Evolutionary conservation across 2,888 invertebrate species (phyloP).

Genomic region (Xylota sylvarum): DNA sequence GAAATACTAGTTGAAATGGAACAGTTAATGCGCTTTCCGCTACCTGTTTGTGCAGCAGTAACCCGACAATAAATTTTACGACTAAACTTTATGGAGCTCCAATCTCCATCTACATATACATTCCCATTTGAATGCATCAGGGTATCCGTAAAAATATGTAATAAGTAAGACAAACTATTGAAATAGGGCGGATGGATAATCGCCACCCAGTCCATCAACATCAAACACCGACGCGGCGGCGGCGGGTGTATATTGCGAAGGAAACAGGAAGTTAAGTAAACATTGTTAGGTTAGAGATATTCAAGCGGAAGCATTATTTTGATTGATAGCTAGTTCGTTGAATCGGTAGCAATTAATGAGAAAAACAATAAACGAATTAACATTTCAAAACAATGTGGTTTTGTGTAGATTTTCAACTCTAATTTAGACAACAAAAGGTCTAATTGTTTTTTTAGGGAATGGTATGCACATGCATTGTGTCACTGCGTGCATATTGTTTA

Average conservation of each 20-base stretch:
- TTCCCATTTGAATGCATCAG: background rate
- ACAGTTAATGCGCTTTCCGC: background rate
- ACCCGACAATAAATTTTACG: background rate
- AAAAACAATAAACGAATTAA: conserved; percentile 14
- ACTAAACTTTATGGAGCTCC: background rate
- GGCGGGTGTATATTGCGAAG: background rate
- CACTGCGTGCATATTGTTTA: background rate
- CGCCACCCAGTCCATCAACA: conserved; percentile 3
- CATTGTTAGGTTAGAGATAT: background rate
- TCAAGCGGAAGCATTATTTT: conserved; percentile 29
- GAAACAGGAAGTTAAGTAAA: conserved; percentile 19
- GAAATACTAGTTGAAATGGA: background rate
- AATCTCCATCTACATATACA: no score
- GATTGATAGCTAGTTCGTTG: conserved; percentile 11
- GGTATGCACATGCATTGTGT: background rate
- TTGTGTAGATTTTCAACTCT: background rate
- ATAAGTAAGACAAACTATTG: conserved; percentile 7
- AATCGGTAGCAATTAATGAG: conserved; percentile 10
- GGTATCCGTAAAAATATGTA: background rate
- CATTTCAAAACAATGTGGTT: conserved; percentile 3
- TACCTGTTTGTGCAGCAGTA: background rate
- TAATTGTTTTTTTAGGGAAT: no score
- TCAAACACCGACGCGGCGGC: background rate
- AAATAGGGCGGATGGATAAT: background rate
- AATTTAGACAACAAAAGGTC: background rate